Evolutionary conservation across 1,140 invertebrate species (phyloP).

Genomic region (Pygmarrhopalites habei): DNA sequence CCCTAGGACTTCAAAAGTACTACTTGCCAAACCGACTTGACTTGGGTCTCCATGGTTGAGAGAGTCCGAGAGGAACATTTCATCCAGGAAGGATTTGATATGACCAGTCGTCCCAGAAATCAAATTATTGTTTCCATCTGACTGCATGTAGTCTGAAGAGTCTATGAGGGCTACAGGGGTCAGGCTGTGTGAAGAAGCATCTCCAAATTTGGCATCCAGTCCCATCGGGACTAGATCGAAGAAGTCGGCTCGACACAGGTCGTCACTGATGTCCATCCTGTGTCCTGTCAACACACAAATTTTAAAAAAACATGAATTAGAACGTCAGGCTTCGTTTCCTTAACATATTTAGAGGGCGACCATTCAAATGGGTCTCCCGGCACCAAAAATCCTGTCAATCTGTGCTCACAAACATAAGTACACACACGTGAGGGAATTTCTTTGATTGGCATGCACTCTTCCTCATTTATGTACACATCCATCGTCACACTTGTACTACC

Average conservation of each 20-base stretch:
- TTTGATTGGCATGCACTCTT: no score
- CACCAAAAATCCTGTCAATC: no score
- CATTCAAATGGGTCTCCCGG: no score
- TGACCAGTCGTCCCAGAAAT: conserved; percentile 46
- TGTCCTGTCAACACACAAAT: no score
- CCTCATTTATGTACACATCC: no score
- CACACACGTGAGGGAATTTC: no score
- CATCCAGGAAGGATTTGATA: conserved; percentile 38
- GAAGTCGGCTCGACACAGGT: conserved; percentile 69
- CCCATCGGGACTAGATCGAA: conserved; percentile 71
- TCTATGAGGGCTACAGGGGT: conserved; percentile 36
- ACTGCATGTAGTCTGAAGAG: conserved; percentile 39
- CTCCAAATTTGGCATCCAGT: conserved; percentile 13
- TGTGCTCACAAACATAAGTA: no score
- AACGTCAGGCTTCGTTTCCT: no score
- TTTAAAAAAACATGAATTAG: no score
- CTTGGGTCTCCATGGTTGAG: background rate
- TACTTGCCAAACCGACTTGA: conserved; percentile 2
- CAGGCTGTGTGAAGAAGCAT: conserved; percentile 9
- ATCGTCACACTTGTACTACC: no score
- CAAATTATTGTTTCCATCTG: conserved; percentile 64
- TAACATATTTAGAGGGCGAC: no score
- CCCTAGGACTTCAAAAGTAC: conserved; percentile 31
- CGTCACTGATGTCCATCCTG: conserved; percentile 46
- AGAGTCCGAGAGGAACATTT: conserved; percentile 31